Evolutionary conservation across 2,797 vertebrate species (phyloP), one percentile per base, ranked within the genome.

Genomic region (Xyrichtys novacula): DNA sequence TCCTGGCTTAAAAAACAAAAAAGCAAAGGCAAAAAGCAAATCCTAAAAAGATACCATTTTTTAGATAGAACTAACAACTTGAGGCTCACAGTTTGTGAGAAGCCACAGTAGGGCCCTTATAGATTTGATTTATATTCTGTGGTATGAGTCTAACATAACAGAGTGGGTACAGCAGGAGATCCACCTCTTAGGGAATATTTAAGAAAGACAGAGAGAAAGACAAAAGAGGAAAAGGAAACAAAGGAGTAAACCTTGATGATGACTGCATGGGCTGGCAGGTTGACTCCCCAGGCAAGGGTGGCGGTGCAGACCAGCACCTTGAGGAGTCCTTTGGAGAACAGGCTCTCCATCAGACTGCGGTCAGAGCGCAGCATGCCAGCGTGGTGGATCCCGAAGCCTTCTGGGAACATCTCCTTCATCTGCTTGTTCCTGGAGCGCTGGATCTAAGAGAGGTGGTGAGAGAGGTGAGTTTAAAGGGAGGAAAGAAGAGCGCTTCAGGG

Each of bases 341-440:
- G 93, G 89, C 81, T 96, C 90, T 99, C 98, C 92, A 98, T 97
- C 77, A 99, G 84, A 74, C 66, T 96, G 71, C 98, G 96, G 91
- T 99, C 98, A 23, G 96, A 93, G 2, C 97, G 93, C 84, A 99
- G 91, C 97, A 99, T 99, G 66, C 97, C 97, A 2, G 97, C 97
- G 16, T 99, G 98, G 83, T 99, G 98, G 91, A 99, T 98, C 63
- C 97, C 97, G 84, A 99, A 98, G 3, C 98, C 98, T 78, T 98
- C 96, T 6, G 96, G 96, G 85, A 98, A 99, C 92, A 99, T 95
- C 91, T 99, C 97, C 79, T 94, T 95, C 65, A 99, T 91, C 93
- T 98, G 96, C 82, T 98, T 99, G 92, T 99, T 99, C 90, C 97
- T 95, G 81, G 98, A 98, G 82, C 93, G 96, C 83, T 97, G 97